Evolutionary conservation across 1,140 invertebrate genomes (phyloP).

Genomic region (Whitmania pigra): DNA sequence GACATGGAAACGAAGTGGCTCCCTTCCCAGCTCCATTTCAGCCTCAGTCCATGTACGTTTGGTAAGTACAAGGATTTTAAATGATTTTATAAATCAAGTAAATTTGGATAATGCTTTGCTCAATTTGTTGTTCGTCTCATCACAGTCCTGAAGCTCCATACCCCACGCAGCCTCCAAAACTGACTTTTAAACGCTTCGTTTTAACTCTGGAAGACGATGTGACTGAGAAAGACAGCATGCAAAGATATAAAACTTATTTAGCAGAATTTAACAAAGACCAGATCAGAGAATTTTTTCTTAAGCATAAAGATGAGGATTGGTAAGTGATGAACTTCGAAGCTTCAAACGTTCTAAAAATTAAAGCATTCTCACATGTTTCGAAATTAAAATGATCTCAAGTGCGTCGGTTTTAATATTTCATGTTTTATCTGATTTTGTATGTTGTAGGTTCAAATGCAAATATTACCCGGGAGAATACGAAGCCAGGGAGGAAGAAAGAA

Average conservation of each 20-base stretch:
- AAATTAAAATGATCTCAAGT: neutral
- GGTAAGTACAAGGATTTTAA: too few relatives aligned
- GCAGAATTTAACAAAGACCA: slow-evolving; percentile 88
- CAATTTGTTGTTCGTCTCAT: slow-evolving; percentile 19
- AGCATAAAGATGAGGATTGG: slow-evolving; percentile 99
- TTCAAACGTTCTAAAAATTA: neutral
- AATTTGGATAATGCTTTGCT: too few relatives aligned
- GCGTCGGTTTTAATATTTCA: neutral
- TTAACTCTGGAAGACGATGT: slow-evolving; percentile 91
- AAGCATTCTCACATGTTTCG: neutral
- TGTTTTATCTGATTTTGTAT: neutral
- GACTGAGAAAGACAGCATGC: slow-evolving; percentile 87
- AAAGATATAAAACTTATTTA: slow-evolving; percentile 97
- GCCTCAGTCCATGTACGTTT: too few relatives aligned
- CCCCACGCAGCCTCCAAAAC: slow-evolving; percentile 66
- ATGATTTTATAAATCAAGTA: too few relatives aligned
- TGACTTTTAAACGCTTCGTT: slow-evolving; percentile 93
- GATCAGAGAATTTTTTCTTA: slow-evolving; percentile 94
- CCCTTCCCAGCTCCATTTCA: too few relatives aligned
- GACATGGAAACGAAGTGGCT: too few relatives aligned
- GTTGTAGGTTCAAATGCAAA: slow-evolving; percentile 87
- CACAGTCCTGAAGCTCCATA: slow-evolving; percentile 34
- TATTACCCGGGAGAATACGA: slow-evolving; percentile 93
- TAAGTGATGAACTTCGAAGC: slow-evolving; percentile 45
- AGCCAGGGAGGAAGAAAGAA: slow-evolving; percentile 75